Base-by-base conservation (phyloP, 1,140 invertebrate genomes). In the Drosophila kurseongensis region DNA sequence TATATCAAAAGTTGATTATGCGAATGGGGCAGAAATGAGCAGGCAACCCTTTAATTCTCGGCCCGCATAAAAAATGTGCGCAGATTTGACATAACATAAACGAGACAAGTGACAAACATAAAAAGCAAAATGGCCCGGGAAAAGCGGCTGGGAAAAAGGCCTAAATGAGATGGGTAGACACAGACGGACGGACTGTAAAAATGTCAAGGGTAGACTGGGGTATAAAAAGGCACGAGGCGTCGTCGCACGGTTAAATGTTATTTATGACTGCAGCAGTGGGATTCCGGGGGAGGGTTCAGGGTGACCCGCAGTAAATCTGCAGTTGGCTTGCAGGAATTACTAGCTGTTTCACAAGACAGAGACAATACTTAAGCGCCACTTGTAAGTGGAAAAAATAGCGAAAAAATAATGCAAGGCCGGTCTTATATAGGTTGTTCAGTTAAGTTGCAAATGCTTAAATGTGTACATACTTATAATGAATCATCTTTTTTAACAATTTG, bases 1-100 rank as follows among this genome's bases (percentile, higher is more conserved):
- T 83, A 84, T 68, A 86, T 85, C 83, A 88, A 86, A 86, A 88
- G 83, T 86, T 86, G 83, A 86, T 86, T 86, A 86, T 86, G 79
- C 82, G 79, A 74, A 75, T 50, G 51, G 40, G 35, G 42, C 44
- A 50, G 40, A 69, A 80, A 57, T 80, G 78, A 65, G 52, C 48
- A 48, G 18, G 47, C 69, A 75, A 76, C 72, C 73, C 73, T 76
- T 76, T 75, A 65, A 69, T 74, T 36, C 60, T 36, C 58, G 71
- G 23, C 23, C 36, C 56, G 61, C 47, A 77, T 80, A 79, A 80
- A 78, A 88, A 88, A 80, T 81, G 80, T 80, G 73, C 57, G 66
- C 85, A 82, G 77, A 89, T 90, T 86, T 89, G 77, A 89, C 80
- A 88, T 78, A 80, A 77, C 80, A 80, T 84, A 84, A 88, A 84